Conservation (phyloP, 2,888 invertebrate genomes). For the Agrilus cyanescens region DNA sequence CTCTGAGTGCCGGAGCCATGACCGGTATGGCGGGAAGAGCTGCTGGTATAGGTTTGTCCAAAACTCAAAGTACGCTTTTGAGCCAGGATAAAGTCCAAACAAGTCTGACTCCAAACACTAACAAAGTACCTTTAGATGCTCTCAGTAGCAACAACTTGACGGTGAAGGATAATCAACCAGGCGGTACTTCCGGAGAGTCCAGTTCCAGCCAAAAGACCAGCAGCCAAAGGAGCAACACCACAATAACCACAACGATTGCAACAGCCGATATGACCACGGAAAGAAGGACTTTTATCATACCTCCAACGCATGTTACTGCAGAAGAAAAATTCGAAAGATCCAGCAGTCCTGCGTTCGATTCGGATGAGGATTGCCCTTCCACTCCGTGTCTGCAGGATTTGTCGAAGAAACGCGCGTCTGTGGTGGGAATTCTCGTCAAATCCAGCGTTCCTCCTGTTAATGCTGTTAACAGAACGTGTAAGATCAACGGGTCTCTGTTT, state of each 20-base stretch:
- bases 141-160: slow-evolving; percentile 17
- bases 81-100: slow-evolving; percentile 60
- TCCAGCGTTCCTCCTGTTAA: slow-evolving; percentile 41
- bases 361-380: slow-evolving; percentile 78
- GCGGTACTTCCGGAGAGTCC: slow-evolving; percentile 40
- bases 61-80: slow-evolving; percentile 56
- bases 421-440: slow-evolving; percentile 58
- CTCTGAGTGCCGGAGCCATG: slow-evolving; percentile 80
- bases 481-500: slow-evolving; percentile 14
- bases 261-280: slow-evolving; percentile 26
- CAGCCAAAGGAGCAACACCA: slow-evolving; percentile 46
- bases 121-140: slow-evolving; percentile 23
- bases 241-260: slow-evolving; percentile 46
- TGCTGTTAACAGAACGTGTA: too few relatives aligned
- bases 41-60: slow-evolving; percentile 75
- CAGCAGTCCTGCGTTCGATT: slow-evolving; percentile 88
- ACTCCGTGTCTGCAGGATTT: slow-evolving; percentile 30
- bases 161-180: slow-evolving; percentile 25
- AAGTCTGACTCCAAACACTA: slow-evolving; percentile 32
- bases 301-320: slow-evolving; percentile 23
- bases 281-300: slow-evolving; percentile 22
- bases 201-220: slow-evolving; percentile 50
- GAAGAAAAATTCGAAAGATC: slow-evolving; percentile 68
- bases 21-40: slow-evolving; percentile 81
- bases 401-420: slow-evolving; percentile 49